Base-by-base conservation (phyloP, 2,888 invertebrate genomes). In the Ganaspis brasiliensis region DNA sequence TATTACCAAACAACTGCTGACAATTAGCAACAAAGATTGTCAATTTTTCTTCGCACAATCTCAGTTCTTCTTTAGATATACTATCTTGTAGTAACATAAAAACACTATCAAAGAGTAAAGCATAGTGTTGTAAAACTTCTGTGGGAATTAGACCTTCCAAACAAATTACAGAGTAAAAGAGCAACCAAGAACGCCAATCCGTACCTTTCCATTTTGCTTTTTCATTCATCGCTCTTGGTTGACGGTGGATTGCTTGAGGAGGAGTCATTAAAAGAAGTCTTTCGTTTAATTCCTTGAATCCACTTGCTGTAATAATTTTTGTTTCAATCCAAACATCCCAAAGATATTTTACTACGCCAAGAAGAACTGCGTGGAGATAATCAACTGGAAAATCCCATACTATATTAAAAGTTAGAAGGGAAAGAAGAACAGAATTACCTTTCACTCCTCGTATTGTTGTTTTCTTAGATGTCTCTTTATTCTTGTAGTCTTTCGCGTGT, bases 101-200 rank as follows among this genome's bases (percentile, higher is more conserved):
- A 12, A 56, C 14, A 10, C 57, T 56, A 5, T 56, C 57, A 2
- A 56, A 4, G 8, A 56, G n/a, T 5, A 56, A 10, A 26, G 57
- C 19, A 56, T 56, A 56, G 57, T 16, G 19, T 40, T n/a, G 61
- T 12, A 70, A 40, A 6, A 49, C 37, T 19, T 21, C 16, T 8
- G 57, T n/a, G 24, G 59, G 16, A 14, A 59, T 26, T 59, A 59
- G 16, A 31, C 73, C 72, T 52, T 49, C 9, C 40, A 79, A 73
- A 31, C 79, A 78, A 16, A 61, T 31, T 10, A 78, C 12, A 19
- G 67, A 40, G 21, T 78, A 78, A 63, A 59, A 74, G 9, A 74
- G 21, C 37, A 77, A 52, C 67, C 67, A 77, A 10, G 77, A 77
- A 16, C 67, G 70, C 77, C 77, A 73, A 57, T 77, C 77, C 5